Conservation (phyloP, 2,113 vertebrate species). For the Pseudolaguvia tuberculata region DNA sequence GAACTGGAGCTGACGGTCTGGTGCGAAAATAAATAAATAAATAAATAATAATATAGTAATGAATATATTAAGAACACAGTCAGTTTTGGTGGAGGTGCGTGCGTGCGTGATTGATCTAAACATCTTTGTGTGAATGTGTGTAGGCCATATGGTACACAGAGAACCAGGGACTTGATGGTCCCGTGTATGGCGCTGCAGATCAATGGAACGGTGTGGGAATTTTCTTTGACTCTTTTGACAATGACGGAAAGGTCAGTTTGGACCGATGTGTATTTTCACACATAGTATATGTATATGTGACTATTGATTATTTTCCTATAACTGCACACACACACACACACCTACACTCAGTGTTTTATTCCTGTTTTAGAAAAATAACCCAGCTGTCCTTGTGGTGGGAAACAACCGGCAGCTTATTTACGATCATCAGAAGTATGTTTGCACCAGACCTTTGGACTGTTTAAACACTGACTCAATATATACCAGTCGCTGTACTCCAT, state of each 20-base stretch:
- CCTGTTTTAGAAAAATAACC: slow-evolving; percentile 89
- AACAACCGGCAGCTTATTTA: slow-evolving; percentile 90
- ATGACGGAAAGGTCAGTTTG: slow-evolving; percentile 87
- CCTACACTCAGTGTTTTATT: slow-evolving; percentile 39
- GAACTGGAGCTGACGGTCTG: slow-evolving; percentile 92
- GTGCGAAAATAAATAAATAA: slow-evolving; percentile 61
- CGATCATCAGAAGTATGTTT: slow-evolving; percentile 96
- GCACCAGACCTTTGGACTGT: slow-evolving; percentile 27
- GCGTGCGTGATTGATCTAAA: too few relatives aligned
- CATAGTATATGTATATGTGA: not conserved
- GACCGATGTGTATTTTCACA: not conserved
- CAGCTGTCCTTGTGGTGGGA: slow-evolving; percentile 81
- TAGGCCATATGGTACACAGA: slow-evolving; percentile 92
- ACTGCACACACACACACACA: too few relatives aligned
- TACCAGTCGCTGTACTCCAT: not conserved
- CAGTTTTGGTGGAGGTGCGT: not conserved
- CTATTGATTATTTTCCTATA: not conserved
- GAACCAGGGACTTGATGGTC: slow-evolving; percentile 84
- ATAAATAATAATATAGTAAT: too few relatives aligned
- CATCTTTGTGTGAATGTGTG: not conserved
- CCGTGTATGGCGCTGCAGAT: slow-evolving; percentile 90
- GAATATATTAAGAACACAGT: not conserved
- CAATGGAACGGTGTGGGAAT: slow-evolving; percentile 89
- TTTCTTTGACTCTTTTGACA: slow-evolving; percentile 99
- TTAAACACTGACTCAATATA: not conserved